Evolutionary conservation across 2,888 invertebrate species (phyloP), one percentile per base, ranked within the genome.

Genomic region (Ophioninae sp.): DNA sequence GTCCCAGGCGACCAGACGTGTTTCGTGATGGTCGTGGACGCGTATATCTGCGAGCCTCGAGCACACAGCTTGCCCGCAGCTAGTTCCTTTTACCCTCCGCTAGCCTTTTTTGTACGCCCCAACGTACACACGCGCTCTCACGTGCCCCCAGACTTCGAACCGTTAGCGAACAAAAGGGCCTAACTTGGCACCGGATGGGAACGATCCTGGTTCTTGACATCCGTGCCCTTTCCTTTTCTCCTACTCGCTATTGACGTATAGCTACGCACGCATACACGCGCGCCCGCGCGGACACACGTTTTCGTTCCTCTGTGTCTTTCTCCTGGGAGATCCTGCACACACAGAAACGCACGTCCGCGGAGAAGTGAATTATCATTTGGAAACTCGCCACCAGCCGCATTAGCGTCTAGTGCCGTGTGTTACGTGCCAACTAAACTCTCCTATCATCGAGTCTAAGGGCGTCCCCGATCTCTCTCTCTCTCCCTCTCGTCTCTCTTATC

Each of bases 31-130:
- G 76, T 83, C 74, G 68, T 68, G 57, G 59, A 72, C 37, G 39
- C 41, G 30, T 30, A 70, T 41, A 6, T 50, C 20, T 67, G 41
- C 64, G 17, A 64, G 21, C 30, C 21, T 13, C 44, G 69, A 82
- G 76, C 89, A 87, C n/a, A n/a, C n/a, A n/a, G 88, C 87, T 86
- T 86, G 88, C 87, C 83, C 79, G 81, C 85, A 84, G 85, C 73
- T 20, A 61, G 44, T 61, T 17, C 73, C 61, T 44, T 44, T 61
- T 41, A 7, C 30, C 39, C 72, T 30, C n/a, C 7, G 30, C 30
- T 57, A 56, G 57, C 20, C 37, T 56, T 70, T 70, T 70, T 56
- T 57, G 30, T 57, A 57, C 23, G n/a, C 70, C 57, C 13, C 1
- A 7, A 21, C 59, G 21, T 8, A 59, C 59, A 59, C 59, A 20